Evolutionary conservation across 53 echinoderm and acorn worm genomes (phyloP), one percentile per base, ranked within the genome.

Genomic region (Paelopatides confundens): DNA sequence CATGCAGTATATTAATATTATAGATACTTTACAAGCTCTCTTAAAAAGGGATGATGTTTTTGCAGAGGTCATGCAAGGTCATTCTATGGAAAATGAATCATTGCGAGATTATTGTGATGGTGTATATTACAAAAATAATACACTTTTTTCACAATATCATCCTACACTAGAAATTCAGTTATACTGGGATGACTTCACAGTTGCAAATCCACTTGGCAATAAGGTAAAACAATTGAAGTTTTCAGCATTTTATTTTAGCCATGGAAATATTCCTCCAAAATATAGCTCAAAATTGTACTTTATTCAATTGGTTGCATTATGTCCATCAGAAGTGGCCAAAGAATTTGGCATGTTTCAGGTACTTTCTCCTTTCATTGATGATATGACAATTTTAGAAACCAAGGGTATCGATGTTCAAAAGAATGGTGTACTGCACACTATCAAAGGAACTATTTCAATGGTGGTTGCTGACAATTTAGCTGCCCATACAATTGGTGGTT

Each of bases 391-490:
- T 1, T 31, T 82, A 29, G 62, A 82, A 82, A 58, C 62, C 7
- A 34, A 54, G 14, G 82, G 62, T 13, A 62, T 82, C 32, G 17
- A 34, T 4, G 58, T 82, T 33, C 28, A 82, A 54, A 82, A 58
- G 15, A 11, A 82, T 34, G 58, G 82, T 53, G 54, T 82, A 4
- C 28, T 33, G 34, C 31, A 82, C 34, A 32, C 58, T 82, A 58
- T 82, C 30, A 32, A 13, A 30, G 62, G 62, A 33, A 82, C 58
- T 11, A 2, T 82, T 28, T 82, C 82, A 58, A 82, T 82, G 82
- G 48, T 82, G 5, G 58, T 82, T 82, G 17, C 54, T 31, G 82
- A 82, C 23, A 82, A 82, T 54, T 82, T 82, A 17, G 82, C 82
- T 58, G 82, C 82, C 33, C 82, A 82, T 53, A 13, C 35, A 27